Evolutionary conservation across 2,113 vertebrate species (phyloP), one percentile per base, ranked within the genome.

Genomic region (Brachyhypopomus occidentalis): DNA sequence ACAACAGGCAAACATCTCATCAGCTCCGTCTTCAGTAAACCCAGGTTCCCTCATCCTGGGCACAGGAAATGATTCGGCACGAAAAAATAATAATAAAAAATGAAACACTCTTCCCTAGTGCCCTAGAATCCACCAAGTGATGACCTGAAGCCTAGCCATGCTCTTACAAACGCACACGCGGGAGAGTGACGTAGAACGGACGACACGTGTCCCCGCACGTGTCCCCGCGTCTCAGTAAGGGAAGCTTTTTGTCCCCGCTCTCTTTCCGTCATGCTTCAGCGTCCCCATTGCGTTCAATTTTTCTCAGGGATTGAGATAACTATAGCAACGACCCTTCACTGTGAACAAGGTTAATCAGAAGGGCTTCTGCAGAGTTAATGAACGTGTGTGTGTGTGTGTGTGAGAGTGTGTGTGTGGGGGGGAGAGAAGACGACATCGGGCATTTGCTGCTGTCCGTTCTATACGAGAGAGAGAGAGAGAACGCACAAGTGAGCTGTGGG

Each of bases 311-410:
- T 78, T 79, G 74, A 71, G 67, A 77, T 87, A 87, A 90, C 87
- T 90, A 91, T 87, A 91, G 87, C 86, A 81, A 82, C 89, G 89
- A 89, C 86, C 86, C 67, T 87, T 90, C 84, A 79, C 59, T 82
- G 78, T 79, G 83, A 88, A 76, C 72, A 75, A 84, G 88, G 89
- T 90, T 71, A 72, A 89, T 90, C 85, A 88, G 82, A 87, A 83
- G 70, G 78, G 89, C 86, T 83, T 85, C 88, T 81, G 76, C 72
- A 82, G 86, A 89, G 89, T 88, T 89, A 90, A 91, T 90, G 84
- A 84, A 86, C 81, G 79, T 83, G 76, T 88, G 84, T 60, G 25
- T 64, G 41, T 56, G 72, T 30, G 77, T 70, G 55, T 27, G 63
- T 69, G 87, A 4, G 41, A 4, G 45, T 14, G 80, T 71, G 56